These are phyloP conservation scores for Sylvilagus floridanus DNA, from an alignment of 2,797 vertebrate species.

Conservation along the genomic window DNA sequence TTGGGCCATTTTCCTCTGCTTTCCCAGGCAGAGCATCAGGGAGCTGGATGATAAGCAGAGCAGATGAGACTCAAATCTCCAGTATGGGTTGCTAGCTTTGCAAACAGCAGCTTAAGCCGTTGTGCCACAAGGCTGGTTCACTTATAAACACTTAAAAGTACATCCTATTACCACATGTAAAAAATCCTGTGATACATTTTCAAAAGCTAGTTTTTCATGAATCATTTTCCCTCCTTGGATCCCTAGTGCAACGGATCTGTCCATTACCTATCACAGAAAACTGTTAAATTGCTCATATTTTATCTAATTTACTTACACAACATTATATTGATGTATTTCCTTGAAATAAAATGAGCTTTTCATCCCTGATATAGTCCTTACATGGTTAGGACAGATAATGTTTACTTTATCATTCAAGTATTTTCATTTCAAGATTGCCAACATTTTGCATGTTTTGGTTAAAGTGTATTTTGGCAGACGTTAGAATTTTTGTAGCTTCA, in stretches of 20 bases:
- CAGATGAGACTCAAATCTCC: too few relatives aligned
- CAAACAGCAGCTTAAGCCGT: too few relatives aligned
- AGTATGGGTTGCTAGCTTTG: too few relatives aligned
- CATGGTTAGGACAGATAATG: background rate
- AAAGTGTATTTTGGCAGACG: background rate
- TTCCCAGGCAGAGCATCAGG: too few relatives aligned
- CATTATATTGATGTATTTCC: background rate
- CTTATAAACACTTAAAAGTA: too few relatives aligned
- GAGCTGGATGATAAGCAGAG: too few relatives aligned
- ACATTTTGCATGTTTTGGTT: background rate
- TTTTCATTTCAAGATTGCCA: slow-evolving; percentile 11
- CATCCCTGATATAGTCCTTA: background rate
- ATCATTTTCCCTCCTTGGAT: background rate
- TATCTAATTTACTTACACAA: background rate
- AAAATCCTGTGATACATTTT: background rate
- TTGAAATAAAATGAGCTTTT: slow-evolving; percentile 35
- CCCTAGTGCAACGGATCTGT: background rate
- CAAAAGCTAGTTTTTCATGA: background rate
- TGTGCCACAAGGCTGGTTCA: too few relatives aligned
- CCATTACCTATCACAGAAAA: background rate
- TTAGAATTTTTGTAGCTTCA: background rate
- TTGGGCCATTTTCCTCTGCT: too few relatives aligned
- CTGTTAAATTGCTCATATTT: background rate
- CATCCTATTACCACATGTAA: background rate
- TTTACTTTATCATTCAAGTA: slow-evolving; percentile 16